Evolutionary conservation across 2,888 invertebrate genomes (phyloP).

Genomic region (Octodonta nipae): DNA sequence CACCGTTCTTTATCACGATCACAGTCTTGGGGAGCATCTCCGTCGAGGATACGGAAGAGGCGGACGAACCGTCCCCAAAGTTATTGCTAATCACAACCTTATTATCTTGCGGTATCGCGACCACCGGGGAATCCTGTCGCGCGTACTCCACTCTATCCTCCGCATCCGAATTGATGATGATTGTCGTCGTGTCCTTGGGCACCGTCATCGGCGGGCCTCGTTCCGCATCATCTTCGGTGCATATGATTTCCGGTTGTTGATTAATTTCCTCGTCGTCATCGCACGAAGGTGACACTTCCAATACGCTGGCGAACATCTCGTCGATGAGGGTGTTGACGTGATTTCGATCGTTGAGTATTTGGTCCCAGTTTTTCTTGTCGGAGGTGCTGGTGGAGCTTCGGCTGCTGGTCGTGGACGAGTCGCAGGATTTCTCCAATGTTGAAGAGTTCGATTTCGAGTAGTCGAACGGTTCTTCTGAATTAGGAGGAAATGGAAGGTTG

Average conservation of each 20-base stretch:
- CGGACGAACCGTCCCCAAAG: too few species aligned
- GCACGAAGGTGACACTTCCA: too few species aligned
- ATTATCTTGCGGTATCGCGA: neutral
- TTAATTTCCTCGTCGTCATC: too few species aligned
- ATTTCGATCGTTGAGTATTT: constrained; percentile 27
- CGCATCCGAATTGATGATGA: neutral
- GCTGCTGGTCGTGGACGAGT: constrained; percentile 8
- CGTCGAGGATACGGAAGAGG: too few species aligned
- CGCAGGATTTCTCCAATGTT: constrained; percentile 9
- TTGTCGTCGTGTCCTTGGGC: neutral
- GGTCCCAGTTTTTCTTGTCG: constrained; percentile 18
- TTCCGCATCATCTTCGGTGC: neutral
- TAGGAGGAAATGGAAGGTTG: too few species aligned
- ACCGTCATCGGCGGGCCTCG: neutral
- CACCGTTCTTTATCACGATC: constrained; percentile 14
- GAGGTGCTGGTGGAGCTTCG: constrained; percentile 9
- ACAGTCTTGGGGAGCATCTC: constrained; percentile 11
- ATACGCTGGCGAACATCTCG: constrained; percentile 33
- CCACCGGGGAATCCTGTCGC: neutral
- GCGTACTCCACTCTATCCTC: neutral
- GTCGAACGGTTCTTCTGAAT: constrained; percentile 6
- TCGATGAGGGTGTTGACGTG: constrained; percentile 33
- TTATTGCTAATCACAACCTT: neutral
- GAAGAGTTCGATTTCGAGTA: constrained; percentile 7
- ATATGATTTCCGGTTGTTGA: too few species aligned